phyloP scores from a whole-genome alignment of 2,113 vertebrate species.

The Catharus fuscescens region DNA sequence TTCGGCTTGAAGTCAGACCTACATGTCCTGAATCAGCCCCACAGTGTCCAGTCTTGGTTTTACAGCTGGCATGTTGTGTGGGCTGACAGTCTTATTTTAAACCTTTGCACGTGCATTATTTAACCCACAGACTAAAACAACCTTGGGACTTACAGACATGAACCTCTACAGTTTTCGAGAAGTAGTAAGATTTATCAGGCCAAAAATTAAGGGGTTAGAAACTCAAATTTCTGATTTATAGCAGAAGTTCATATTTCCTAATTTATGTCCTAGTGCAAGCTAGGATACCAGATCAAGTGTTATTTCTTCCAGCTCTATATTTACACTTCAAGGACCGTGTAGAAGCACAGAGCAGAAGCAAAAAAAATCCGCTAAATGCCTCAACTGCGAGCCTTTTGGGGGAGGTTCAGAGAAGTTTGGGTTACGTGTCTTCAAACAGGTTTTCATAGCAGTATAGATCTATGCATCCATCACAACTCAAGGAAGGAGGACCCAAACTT shows the following conservation, averaged over 20 bases:
- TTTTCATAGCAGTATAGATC: not conserved
- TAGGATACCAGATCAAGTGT: slow-evolving; percentile 1
- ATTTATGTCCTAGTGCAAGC: not conserved
- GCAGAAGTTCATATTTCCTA: not conserved
- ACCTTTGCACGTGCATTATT: not conserved
- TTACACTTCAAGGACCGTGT: slow-evolving; percentile 28
- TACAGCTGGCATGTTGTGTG: not conserved
- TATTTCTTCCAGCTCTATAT: slow-evolving; percentile 53
- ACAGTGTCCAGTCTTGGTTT: not conserved
- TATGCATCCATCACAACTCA: not conserved
- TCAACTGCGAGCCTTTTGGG: not conserved
- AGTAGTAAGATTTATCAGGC: not conserved
- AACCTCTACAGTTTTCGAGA: not conserved
- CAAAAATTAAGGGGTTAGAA: slow-evolving; percentile 27
- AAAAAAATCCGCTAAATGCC: not conserved
- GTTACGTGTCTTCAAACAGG: not conserved
- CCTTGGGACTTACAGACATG: not conserved
- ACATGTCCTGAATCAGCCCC: not conserved
- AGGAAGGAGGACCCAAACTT: not conserved
- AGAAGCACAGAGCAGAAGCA: slow-evolving; percentile 16
- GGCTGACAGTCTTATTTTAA: slow-evolving; percentile 33
- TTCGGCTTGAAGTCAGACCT: not conserved
- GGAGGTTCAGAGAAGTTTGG: not conserved
- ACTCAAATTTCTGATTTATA: not conserved
- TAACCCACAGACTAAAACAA: slow-evolving; percentile 6